A percentile compares a stretch with the other conserved stretches of the same genome.
Evolutionary conservation across 2,888 invertebrate genomes (phyloP).

Genomic region (Amphipoea lucens): DNA sequence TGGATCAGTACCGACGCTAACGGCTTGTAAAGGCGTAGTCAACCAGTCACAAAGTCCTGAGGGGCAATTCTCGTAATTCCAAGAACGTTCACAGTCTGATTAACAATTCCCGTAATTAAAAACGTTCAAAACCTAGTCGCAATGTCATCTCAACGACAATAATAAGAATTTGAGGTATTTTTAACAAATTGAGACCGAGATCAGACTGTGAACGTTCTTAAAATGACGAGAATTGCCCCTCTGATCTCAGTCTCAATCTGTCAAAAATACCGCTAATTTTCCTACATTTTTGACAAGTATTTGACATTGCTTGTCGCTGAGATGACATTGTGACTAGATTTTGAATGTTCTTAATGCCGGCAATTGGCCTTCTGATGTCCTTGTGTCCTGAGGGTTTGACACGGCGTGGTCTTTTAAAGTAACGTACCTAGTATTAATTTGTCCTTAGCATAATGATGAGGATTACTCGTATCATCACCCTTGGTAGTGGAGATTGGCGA

Average conservation of each 20-base stretch:
- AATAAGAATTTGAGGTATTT: no score
- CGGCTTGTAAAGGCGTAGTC: conserved; percentile 52
- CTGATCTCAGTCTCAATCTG: background rate
- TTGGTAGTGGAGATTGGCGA: background rate
- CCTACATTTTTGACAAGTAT: no score
- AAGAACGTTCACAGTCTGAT: background rate
- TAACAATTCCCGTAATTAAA: no score
- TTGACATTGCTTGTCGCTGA: no score
- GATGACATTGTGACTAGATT: no score
- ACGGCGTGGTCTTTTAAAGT: background rate
- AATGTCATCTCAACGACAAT: no score
- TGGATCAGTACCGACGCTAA: conserved; percentile 71
- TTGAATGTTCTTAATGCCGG: no score
- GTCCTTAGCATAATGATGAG: background rate
- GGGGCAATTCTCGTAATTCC: background rate
- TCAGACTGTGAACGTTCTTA: no score
- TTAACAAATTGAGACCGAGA: no score
- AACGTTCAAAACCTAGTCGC: no score
- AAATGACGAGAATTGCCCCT: no score
- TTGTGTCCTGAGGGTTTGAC: conserved; percentile 9
- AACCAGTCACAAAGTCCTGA: background rate
- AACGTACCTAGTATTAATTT: background rate
- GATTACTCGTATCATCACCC: background rate
- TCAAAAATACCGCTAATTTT: background rate
- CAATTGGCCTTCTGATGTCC: background rate